A percentile compares a stretch with the other conserved stretches of the same genome.
These are phyloP conservation scores for Lethocerus indicus DNA, from an alignment of 1,140 invertebrate genomes.

Conservation along the genomic window DNA sequence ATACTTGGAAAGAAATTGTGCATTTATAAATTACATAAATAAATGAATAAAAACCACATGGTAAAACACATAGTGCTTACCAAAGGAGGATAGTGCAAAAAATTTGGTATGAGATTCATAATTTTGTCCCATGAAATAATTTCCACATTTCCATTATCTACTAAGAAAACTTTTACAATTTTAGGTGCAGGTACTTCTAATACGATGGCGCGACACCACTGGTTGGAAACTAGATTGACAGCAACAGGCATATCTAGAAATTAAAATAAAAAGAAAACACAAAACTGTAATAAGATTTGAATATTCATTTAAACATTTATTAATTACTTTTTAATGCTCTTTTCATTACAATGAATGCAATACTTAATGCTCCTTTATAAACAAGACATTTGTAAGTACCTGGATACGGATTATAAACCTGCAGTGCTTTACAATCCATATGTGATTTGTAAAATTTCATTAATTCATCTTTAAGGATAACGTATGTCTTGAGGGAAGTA, in stretches of 20 bases:
- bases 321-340: too few relatives aligned
- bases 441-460: too few relatives aligned
- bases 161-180: conserved; percentile 27
- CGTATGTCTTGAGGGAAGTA: too few relatives aligned
- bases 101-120: conserved; percentile 20
- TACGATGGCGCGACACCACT: conserved; percentile 29
- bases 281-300: conserved; percentile 3
- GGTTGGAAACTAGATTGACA: conserved; percentile 21
- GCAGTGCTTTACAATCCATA: too few relatives aligned
- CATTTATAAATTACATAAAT: conserved; percentile 5
- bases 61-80: conserved; percentile 18
- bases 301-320: too few relatives aligned
- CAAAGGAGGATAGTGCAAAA: conserved; percentile 20
- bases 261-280: neutral
- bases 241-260: conserved; percentile 29
- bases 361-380: too few relatives aligned
- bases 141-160: conserved; percentile 29
- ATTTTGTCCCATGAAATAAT: conserved; percentile 21
- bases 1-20: neutral
- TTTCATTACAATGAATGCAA: too few relatives aligned
- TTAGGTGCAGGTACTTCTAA: conserved; percentile 21
- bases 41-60: neutral
- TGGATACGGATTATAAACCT: too few relatives aligned
- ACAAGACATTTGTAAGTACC: too few relatives aligned
- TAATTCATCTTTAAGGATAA: too few relatives aligned